A percentile compares a stretch with the other conserved stretches of the same genome.
phyloP scores from a whole-genome alignment of 2,888 invertebrate genomes.

The Drosophila neutralis region DNA sequence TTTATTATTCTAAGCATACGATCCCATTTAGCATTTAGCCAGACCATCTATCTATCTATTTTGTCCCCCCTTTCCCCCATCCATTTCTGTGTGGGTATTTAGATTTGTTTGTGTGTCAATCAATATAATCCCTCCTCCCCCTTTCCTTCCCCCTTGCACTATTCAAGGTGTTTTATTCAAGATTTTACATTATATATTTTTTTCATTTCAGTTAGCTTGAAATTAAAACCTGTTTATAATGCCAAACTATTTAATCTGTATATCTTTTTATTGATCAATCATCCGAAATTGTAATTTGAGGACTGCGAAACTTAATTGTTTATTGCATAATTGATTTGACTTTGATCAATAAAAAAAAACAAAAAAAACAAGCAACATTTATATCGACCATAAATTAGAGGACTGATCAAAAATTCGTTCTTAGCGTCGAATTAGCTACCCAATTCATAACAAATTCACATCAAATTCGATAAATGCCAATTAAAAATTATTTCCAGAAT shows the following conservation, averaged over 20 bases:
- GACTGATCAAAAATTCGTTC: constrained; percentile 5
- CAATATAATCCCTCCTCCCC: constrained; percentile 7
- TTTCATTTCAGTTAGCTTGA: constrained; percentile 8
- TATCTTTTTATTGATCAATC: background rate
- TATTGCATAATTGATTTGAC: background rate
- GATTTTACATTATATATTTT: constrained; percentile 24
- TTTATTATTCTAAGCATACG: constrained; percentile 77
- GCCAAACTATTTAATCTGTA: background rate
- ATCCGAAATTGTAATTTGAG: background rate
- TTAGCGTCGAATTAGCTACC: background rate
- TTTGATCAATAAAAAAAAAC: background rate
- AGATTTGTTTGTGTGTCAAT: constrained; percentile 22
- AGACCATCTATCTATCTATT: constrained; percentile 39
- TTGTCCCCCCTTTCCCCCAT: background rate
- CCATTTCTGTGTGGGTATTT: constrained; percentile 14
- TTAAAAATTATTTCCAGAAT: constrained; percentile 6
- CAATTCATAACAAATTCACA: constrained; percentile 12
- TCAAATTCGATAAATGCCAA: constrained; percentile 11
- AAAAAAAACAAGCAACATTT: background rate
- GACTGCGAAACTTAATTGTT: background rate
- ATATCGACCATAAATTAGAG: constrained; percentile 1
- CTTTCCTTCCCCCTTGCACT: constrained; percentile 43
- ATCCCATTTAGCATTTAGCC: constrained; percentile 62
- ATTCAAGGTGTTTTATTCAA: constrained; percentile 65
- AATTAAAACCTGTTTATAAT: background rate